Evolutionary conservation across 1,140 invertebrate genomes (phyloP).

Genomic region (Cotesia glomerata): DNA sequence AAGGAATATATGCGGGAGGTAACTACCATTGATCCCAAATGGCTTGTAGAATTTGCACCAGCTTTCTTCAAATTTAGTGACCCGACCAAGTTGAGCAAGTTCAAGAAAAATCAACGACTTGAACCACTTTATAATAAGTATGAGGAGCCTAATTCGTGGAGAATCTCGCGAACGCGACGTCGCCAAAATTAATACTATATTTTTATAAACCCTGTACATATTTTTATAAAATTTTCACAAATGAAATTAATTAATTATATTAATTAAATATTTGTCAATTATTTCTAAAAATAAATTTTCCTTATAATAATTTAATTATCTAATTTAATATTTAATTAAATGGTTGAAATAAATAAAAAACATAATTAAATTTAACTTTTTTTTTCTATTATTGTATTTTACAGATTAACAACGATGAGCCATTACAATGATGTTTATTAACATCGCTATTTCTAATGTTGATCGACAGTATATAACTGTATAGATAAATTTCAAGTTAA

Average conservation of each 20-base stretch:
- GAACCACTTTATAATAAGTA: slow-evolving; percentile 99
- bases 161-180: slow-evolving; percentile 92
- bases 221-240: no score
- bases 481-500: slow-evolving; percentile 12
- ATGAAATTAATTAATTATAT: no score
- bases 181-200: slow-evolving; percentile 76
- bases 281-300: no score
- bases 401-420: slow-evolving; percentile 26
- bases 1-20: slow-evolving; percentile 99
- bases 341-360: not conserved
- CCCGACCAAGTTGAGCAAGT: slow-evolving; percentile 97
- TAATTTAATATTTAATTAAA: no score
- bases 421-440: slow-evolving; percentile 9
- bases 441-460: slow-evolving; percentile 25
- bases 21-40: slow-evolving; percentile 98
- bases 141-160: slow-evolving; percentile 98
- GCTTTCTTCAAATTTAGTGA: slow-evolving; percentile 99
- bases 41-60: slow-evolving; percentile 98
- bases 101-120: slow-evolving; percentile 98
- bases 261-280: no score
- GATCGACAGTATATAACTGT: not conserved
- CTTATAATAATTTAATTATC: no score
- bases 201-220: no score
- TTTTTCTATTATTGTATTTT: slow-evolving; percentile 28
- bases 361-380: not conserved